Evolutionary conservation across 2,113 vertebrate genomes (phyloP), one percentile per base, ranked within the genome.

Genomic region (Hylia prasina): DNA sequence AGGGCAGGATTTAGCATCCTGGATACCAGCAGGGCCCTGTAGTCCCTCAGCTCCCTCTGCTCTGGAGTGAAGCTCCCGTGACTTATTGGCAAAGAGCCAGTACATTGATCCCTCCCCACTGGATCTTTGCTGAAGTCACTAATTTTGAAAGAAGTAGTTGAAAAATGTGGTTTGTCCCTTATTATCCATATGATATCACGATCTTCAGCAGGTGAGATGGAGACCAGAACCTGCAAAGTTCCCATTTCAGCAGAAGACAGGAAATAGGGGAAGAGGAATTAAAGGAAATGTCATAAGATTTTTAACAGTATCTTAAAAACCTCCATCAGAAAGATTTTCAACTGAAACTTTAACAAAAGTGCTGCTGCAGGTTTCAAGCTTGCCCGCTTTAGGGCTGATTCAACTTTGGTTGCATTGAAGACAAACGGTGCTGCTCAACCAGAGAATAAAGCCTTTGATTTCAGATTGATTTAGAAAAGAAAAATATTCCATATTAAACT

Each of bases 371-470:
- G n/a, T 69, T 77, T 77, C 75, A 72, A 69, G 30, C n/a, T 47
- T 47, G 48, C 40, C 33, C 1, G 25, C 69, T 65, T 70, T 44
- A 42, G 44, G 50, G 33, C 24, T 51, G 47, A 91, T 40, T 37
- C 70, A 44, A 11, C 1, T 13, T 33, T 60, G 28, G 10, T 0
- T 31, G 82, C 65, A 61, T 57, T 84, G 22, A 56, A 75, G 79
- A 60, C 15, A 42, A 82, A 58, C 1, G 0, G 3, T 8, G 39
- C 12, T 3, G 2, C 48, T 48, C 42, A 0, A 0, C 19, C 77
- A 50, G 51, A 4, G 21, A 65, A 63, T 24, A 73, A 78, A 87
- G 35, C 72, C 64, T 81, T 45, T 40, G 80, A 50, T 47, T 93
- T 66, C 72, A 61, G 77, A 70, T 30, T 66, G 47, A 45, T 66